Evolutionary conservation across 2,888 invertebrate species (phyloP).

Genomic region (Rhogogaster chlorosoma): DNA sequence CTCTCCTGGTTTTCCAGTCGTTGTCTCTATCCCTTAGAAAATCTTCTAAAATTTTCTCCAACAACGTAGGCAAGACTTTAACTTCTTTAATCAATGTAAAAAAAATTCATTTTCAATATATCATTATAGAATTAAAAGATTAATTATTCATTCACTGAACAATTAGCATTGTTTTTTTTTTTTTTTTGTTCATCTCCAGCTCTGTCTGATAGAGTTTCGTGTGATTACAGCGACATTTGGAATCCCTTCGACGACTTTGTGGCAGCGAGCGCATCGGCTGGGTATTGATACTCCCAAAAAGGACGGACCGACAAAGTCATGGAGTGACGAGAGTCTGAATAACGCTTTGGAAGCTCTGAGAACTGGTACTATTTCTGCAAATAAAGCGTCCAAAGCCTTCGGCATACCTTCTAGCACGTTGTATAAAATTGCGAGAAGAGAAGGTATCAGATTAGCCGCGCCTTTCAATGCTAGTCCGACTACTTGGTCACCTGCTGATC

Average conservation of each 20-base stretch:
- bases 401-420: conserved; percentile 95
- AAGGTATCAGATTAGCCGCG: conserved; percentile 92
- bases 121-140: no score
- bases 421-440: conserved; percentile 94
- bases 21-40: neutral
- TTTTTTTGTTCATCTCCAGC: no score
- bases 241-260: conserved; percentile 93
- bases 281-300: conserved; percentile 96
- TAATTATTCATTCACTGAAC: no score
- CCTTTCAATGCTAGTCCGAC: conserved; percentile 96
- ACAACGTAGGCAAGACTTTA: neutral
- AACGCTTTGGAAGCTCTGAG: conserved; percentile 90
- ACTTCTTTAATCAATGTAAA: no score
- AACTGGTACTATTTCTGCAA: conserved; percentile 92
- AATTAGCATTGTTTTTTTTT: no score
- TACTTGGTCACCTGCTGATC: conserved; percentile 91
- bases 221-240: conserved; percentile 86
- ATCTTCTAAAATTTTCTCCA: neutral
- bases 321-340: conserved; percentile 92
- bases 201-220: neutral
- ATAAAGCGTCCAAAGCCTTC: conserved; percentile 94
- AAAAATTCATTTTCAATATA: no score
- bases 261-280: conserved; percentile 93
- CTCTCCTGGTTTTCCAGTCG: neutral
- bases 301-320: conserved; percentile 91